Evolutionary conservation across 2,888 invertebrate species (phyloP), one percentile per base, ranked within the genome.

Genomic region (Macrostomum cliftonense): DNA sequence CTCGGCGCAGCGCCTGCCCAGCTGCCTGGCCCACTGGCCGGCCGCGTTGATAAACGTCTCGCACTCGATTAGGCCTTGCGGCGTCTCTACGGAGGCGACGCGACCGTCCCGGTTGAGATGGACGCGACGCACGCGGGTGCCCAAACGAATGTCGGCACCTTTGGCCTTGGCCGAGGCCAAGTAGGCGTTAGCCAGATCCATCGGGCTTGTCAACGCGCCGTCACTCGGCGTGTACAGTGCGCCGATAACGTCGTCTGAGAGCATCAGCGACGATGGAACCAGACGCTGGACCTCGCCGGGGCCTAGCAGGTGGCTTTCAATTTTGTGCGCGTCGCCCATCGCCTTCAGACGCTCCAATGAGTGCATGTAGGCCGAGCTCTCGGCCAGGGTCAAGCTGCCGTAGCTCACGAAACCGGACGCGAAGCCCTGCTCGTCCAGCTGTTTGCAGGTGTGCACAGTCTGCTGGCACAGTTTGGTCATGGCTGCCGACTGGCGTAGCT

Each of bases 31-130:
- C 88, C 89, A 91, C 72, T 72, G 84, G 11, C 95, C 95, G 20
- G 84, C 82, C 66, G 87, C 86, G 71, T 95, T 95, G 36, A 97
- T 83, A 71, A 95, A 93, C 68, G 79, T 82, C 58, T 87, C 79
- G 69, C 91, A 91, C 54, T 81, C 76, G 13, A 88, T 77, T 67
- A 61, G 42, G 78, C 72, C 45, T 63, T 70, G 20, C 80, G 80
- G 50, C 66, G 64, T 80, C 52, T 75, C 72, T 1, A 80, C 77
- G 36, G 73, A 74, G 51, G 74, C 71, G 7, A 80, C 77, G 28
- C 28, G 28, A 9, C 28, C 28, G 28, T 28, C 28, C 28, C 4
- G 4, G 28, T 28, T 28, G 28, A 28, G 28, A 9, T 28, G 28
- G 9, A 28, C 28, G 28, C 28, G 28, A 28, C 28, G 28, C 5